Evolutionary conservation across 2,113 vertebrate genomes (phyloP).

Genomic region (Numenius arquata): DNA sequence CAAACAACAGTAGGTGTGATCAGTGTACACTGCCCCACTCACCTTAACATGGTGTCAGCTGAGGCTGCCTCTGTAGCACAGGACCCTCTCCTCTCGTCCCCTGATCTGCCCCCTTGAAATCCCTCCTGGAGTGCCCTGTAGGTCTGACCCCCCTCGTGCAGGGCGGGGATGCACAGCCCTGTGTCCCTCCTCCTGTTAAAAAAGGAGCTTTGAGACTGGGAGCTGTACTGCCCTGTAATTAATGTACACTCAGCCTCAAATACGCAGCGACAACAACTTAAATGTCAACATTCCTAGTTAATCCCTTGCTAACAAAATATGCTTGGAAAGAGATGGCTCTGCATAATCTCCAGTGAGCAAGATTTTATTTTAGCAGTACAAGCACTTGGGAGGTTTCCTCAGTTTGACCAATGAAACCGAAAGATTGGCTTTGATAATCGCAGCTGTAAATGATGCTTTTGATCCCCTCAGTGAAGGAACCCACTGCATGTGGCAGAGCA

Average conservation of each 20-base stretch:
- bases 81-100: not conserved
- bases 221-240: constrained; percentile 24
- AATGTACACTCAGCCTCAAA: constrained; percentile 37
- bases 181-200: not conserved
- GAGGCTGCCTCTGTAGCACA: not conserved
- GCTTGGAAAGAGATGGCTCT: constrained; percentile 40
- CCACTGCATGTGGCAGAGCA: not conserved
- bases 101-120: not conserved
- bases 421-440: constrained; percentile 43
- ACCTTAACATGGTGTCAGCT: fast-evolving
- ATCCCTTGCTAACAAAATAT: constrained; percentile 53
- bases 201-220: not conserved
- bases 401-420: not conserved
- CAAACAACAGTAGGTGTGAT: not conserved
- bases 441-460: constrained; percentile 13
- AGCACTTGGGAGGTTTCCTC: constrained; percentile 14
- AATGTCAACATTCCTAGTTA: constrained; percentile 61
- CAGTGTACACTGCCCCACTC: not conserved
- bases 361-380: constrained; percentile 43
- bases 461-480: constrained; percentile 2
- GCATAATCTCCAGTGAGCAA: constrained; percentile 25
- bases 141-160: fast-evolving
- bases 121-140: not conserved
- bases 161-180: fast-evolving
- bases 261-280: constrained; percentile 48